Base-by-base conservation (phyloP, 2,113 vertebrate genomes). In the Nettapus auritus region DNA sequence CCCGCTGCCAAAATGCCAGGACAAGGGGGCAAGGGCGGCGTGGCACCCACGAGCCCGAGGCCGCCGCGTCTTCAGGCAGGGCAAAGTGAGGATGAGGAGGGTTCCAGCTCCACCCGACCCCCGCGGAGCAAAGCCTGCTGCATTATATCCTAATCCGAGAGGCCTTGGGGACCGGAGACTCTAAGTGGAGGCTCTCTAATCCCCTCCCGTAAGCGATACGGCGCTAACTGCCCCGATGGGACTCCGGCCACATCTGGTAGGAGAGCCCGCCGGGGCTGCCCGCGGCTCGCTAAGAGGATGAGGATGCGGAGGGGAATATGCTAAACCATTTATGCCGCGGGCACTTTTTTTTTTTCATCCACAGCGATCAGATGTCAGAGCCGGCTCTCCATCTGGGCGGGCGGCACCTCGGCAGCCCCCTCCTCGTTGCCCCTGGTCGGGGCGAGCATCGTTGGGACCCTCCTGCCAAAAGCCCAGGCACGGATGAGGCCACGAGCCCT, bases 201-300 rank as follows among this genome's bases (percentile, higher is more conserved):
- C 97, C 95, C 75, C 70, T 88, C 94, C 94, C 88, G 97, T 97
- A 98, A 97, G 53, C 84, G 97, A 98, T 97, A 95, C 50, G 90
- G 95, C 85, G 77, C 87, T 96, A 97, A 97, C 89, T 95, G 82
- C 94, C 94, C 59, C 94, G 92, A 97, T 97, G 96, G 97, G 95
- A 96, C 96, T 71, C 87, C 77, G 94, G 81, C 70, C 96, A 71
- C 97, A 98, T 94, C 97, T 98, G 97, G 91, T 93, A 42, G 55
- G 63, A 78, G 67, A 71, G 66, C 74, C 66, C 4, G 38, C 29
- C 5, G 38, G 81, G 68, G 79, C 71, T 2, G 33, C 88, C 95
- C 53, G 38, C 84, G 87, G 84, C 76, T 76, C 23, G 84, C 96
- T 93, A 92, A 96, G 96, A 97, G 79, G 92, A 96, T 91, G 93